Percentiles rank a stretch among this genome's conserved stretches.
phyloP scores from a whole-genome alignment of 1,140 invertebrate species.

The Oscheius sp. region DNA sequence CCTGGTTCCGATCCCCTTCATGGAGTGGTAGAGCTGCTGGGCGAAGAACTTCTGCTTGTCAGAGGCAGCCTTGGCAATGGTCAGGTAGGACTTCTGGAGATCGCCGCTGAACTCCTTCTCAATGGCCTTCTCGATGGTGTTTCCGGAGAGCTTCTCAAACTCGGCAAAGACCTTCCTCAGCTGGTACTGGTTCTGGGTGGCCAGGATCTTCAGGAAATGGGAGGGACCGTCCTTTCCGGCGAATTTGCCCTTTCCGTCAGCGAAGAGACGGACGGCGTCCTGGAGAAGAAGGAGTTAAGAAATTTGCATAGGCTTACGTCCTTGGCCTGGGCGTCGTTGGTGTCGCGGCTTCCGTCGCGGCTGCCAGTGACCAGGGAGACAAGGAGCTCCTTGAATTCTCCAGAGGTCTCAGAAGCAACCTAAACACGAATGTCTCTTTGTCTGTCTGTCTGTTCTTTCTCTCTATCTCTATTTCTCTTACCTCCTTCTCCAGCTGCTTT shows the following conservation, averaged over 20 bases:
- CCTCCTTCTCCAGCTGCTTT: slow-evolving; percentile 25
- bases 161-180: slow-evolving; percentile 69
- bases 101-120: slow-evolving; percentile 81
- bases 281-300: background rate
- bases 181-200: slow-evolving; percentile 36
- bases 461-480: background rate
- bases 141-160: slow-evolving; percentile 67
- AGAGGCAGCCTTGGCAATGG: slow-evolving; percentile 65
- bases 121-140: slow-evolving; percentile 78
- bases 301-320: slow-evolving; percentile 32
- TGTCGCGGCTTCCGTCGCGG: slow-evolving; percentile 57
- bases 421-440: background rate
- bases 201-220: slow-evolving; percentile 33
- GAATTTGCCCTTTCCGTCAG: slow-evolving; percentile 36
- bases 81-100: slow-evolving; percentile 77
- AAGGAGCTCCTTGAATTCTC: slow-evolving; percentile 81
- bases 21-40: slow-evolving; percentile 77
- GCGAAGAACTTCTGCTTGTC: slow-evolving; percentile 70
- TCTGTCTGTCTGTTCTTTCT: background rate
- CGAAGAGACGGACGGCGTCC: slow-evolving; percentile 37
- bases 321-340: slow-evolving; percentile 56
- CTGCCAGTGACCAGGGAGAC: slow-evolving; percentile 65
- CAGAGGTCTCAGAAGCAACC: slow-evolving; percentile 84
- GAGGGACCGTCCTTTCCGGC: slow-evolving; percentile 26
- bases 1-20: slow-evolving; percentile 63